Conservation (phyloP, 2,888 invertebrate genomes). For the Stomorhina lunata region DNA sequence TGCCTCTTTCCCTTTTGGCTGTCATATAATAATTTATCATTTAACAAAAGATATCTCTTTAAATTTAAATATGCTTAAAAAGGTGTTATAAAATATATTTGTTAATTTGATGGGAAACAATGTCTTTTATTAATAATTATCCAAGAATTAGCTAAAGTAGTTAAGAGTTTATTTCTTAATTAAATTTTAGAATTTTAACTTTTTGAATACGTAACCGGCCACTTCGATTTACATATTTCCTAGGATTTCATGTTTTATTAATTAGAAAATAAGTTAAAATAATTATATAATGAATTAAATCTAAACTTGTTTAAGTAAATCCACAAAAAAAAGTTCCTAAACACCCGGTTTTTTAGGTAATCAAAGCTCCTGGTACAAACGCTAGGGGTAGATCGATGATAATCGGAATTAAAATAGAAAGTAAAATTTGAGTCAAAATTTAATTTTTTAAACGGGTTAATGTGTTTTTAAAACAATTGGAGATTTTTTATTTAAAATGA, state of each 20-base stretch:
- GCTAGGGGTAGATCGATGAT: background rate
- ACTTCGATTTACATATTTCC: background rate
- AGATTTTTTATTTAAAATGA: no score
- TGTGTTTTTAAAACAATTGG: no score
- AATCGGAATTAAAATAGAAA: background rate
- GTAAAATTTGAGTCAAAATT: background rate
- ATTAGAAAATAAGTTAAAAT: background rate
- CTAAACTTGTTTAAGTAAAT: background rate
- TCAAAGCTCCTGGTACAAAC: background rate
- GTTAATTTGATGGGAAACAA: background rate
- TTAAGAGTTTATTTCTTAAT: background rate
- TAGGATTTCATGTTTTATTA: background rate
- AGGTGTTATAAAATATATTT: background rate
- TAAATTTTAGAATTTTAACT: background rate
- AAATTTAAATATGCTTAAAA: background rate
- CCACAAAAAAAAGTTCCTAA: background rate
- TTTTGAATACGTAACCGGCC: background rate
- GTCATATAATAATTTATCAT: background rate
- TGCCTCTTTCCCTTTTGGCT: background rate
- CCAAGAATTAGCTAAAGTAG: background rate
- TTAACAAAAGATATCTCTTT: background rate
- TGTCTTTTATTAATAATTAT: background rate
- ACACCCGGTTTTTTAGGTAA: background rate
- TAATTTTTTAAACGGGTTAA: background rate
- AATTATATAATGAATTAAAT: background rate